phyloP scores from a whole-genome alignment of 2,797 vertebrate species.

The Merluccius polli region DNA sequence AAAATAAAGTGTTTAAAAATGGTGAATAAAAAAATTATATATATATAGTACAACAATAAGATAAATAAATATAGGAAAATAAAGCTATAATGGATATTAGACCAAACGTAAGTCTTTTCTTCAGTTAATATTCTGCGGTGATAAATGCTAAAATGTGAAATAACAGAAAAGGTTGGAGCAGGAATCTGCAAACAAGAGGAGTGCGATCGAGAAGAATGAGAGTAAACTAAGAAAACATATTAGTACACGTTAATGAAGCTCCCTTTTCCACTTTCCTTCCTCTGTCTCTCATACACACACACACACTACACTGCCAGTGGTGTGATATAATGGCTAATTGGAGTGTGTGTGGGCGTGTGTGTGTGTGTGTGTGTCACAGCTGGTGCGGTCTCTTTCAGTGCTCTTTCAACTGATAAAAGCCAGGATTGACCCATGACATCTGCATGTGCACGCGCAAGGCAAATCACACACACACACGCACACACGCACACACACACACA shows the following conservation, averaged over 20 bases:
- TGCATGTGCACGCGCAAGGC: slow-evolving; percentile 18
- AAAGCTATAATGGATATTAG: no score
- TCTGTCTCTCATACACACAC: slow-evolving; percentile 38
- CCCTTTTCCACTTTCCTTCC: slow-evolving; percentile 51
- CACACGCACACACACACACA: slow-evolving; percentile 25
- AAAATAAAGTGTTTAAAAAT: no score
- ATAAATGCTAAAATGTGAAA: slow-evolving; percentile 61
- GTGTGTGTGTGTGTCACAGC: slow-evolving; percentile 56
- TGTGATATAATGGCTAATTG: slow-evolving; percentile 63
- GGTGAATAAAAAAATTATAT: no score
- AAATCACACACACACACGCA: slow-evolving; percentile 10
- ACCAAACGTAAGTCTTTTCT: no score
- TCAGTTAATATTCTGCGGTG: neutral
- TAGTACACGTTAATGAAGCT: slow-evolving; percentile 5
- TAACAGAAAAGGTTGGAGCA: slow-evolving; percentile 17
- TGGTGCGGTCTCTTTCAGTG: slow-evolving; percentile 59
- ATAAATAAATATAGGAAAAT: no score
- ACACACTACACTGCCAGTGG: slow-evolving; percentile 21
- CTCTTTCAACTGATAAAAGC: slow-evolving; percentile 46
- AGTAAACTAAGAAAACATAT: no score
- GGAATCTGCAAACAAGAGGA: slow-evolving; percentile 23
- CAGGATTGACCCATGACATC: slow-evolving; percentile 49
- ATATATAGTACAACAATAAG: no score
- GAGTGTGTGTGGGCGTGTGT: slow-evolving; percentile 34
- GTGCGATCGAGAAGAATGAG: neutral